Base-by-base conservation (phyloP, 2,888 invertebrate genomes). In the Cataglyphis rosenhaueri region DNA sequence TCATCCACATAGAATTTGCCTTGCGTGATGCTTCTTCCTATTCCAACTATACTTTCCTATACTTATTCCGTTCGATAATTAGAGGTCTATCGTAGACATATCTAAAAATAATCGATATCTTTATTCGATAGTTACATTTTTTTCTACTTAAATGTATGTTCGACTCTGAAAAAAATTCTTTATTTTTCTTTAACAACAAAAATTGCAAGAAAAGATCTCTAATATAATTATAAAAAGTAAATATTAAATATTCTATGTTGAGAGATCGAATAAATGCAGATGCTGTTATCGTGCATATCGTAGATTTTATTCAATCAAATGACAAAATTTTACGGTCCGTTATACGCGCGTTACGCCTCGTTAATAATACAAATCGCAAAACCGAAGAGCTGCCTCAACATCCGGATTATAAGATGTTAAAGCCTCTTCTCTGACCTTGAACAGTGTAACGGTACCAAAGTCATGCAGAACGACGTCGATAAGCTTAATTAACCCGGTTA, bases 401-500 rank as follows among this genome's bases (percentile, higher is more conserved):
- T 70, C 48, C 75, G 38, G 78, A 82, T 84, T 82, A 78, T 74
- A 59, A 41, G n/a, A 41, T 41, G 32, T 25, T 61, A 48, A 78
- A 81, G 55, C 12, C 59, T 84, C 38, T 29, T 61, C 57, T 55
- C 71, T 68, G 81, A 70, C 82, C 86, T 78, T 79, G 84, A 61
- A 52, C 78, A 70, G 66, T 41, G 55, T 73, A 78, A 62, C 73
- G 81, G 62, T 68, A 82, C 64, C 86, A 25, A 57, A 62, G 81
- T 59, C 73, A 62, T 78, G 66, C 57, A 44, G 48, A 64, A 68
- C 61, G 68, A 82, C 38, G 61, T 76, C 79, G 84, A 82, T 84
- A 76, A 79, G 79, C 64, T 79, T 82, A 86, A 86, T 86, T 86
- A 76, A 83, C 79, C 78, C 82, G 78, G 66, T 82, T 82, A 82